Percentiles rank a stretch among this genome's conserved stretches.
Evolutionary conservation across 2,113 vertebrate genomes (phyloP).

Genomic region (Tachycineta bicolor): DNA sequence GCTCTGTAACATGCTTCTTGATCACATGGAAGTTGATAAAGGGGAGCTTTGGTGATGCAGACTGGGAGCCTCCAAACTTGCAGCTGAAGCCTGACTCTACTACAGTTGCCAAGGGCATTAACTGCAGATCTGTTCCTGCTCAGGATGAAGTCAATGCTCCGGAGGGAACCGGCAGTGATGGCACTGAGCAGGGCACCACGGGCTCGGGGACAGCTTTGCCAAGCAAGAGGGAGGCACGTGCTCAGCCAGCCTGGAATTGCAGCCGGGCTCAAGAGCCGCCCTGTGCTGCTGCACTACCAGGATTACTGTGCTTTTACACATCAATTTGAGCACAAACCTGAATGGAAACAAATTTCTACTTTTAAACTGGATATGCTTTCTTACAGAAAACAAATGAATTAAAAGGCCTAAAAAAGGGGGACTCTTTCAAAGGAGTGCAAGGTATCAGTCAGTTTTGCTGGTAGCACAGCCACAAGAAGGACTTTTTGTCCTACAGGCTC

Average conservation of each 20-base stretch:
- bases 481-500: background rate
- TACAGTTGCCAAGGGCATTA: background rate
- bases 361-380: background rate
- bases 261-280: background rate
- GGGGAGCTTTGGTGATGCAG: background rate
- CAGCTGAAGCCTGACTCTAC: background rate
- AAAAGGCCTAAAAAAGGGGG: background rate
- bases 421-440: background rate
- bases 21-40: background rate
- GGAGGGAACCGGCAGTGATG: accelerated
- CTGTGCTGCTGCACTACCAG: background rate
- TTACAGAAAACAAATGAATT: background rate
- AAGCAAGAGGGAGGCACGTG: accelerated
- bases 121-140: background rate
- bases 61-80: background rate
- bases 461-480: background rate
- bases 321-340: background rate
- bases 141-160: background rate
- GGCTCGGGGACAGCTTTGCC: accelerated
- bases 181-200: accelerated
- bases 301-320: no score
- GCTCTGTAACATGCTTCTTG: accelerated
- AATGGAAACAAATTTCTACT: background rate
- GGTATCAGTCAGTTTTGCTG: background rate
- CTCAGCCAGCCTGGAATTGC: accelerated